Evolutionary conservation across 2,113 vertebrate species (phyloP).

Genomic region (Lophotis ruficrista): DNA sequence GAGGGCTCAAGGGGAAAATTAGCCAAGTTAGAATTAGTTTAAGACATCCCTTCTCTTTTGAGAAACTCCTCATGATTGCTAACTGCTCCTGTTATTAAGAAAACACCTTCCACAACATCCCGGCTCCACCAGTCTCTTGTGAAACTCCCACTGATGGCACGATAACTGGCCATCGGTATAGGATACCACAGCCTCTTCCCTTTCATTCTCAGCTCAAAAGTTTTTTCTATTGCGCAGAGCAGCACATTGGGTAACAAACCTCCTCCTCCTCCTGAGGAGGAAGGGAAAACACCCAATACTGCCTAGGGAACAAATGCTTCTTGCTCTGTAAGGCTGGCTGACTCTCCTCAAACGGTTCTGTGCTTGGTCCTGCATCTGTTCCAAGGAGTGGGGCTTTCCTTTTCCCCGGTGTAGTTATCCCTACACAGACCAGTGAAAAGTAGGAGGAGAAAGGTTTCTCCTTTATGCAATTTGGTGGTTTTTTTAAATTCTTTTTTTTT

Average conservation of each 20-base stretch:
- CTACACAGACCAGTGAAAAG: background rate
- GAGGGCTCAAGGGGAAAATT: background rate
- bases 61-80: background rate
- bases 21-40: background rate
- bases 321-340: background rate
- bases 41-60: background rate
- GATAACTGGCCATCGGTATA: background rate
- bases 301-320: background rate
- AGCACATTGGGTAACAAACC: background rate
- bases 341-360: background rate
- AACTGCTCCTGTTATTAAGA: accelerated
- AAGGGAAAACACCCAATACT: background rate
- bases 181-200: background rate
- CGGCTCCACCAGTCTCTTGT: background rate
- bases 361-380: background rate
- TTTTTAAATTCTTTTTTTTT: background rate
- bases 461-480: background rate
- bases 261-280: background rate
- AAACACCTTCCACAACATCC: background rate
- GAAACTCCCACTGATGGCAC: background rate
- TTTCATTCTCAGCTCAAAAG: background rate
- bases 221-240: background rate
- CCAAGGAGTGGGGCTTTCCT: background rate
- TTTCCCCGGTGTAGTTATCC: background rate
- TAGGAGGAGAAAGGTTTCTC: background rate